Conservation (phyloP, 2,113 vertebrate species). For the Clupea harengus region DNA sequence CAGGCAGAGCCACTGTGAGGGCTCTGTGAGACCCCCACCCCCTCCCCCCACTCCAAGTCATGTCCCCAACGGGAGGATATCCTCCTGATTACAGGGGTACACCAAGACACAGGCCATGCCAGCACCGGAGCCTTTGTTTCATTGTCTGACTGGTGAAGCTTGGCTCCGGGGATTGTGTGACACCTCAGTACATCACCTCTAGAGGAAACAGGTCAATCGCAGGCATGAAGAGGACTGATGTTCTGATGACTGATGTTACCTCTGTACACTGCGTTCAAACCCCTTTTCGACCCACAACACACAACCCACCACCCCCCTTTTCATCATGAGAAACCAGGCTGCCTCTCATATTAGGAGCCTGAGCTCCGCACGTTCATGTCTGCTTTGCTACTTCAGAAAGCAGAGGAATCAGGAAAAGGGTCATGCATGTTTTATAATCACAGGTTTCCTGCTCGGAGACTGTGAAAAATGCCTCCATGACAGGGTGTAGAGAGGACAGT, state of each 20-base stretch:
- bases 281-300: background rate
- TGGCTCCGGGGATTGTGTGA: constrained; percentile 46
- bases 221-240: background rate
- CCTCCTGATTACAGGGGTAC: constrained; percentile 53
- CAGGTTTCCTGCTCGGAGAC: background rate
- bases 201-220: constrained; percentile 3
- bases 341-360: background rate
- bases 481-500: background rate
- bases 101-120: constrained; percentile 36
- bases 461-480: background rate
- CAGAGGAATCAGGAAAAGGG: background rate
- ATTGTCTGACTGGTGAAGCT: background rate
- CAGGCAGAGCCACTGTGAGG: background rate
- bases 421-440: background rate
- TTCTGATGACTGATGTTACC: background rate
- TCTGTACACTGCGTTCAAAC: background rate
- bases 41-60: background rate
- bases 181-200: constrained; percentile 1
- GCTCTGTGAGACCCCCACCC: too few species aligned
- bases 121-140: constrained; percentile 37
- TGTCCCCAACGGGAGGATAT: constrained; percentile 47
- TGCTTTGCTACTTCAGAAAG: background rate
- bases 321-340: background rate
- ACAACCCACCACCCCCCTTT: background rate
- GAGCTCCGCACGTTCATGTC: background rate